A percentile compares a stretch with the other conserved stretches of the same genome.
These are phyloP conservation scores for Caenorhabditis sp. DNA, from an alignment of 2,888 invertebrate genomes.

Conservation along the genomic window DNA sequence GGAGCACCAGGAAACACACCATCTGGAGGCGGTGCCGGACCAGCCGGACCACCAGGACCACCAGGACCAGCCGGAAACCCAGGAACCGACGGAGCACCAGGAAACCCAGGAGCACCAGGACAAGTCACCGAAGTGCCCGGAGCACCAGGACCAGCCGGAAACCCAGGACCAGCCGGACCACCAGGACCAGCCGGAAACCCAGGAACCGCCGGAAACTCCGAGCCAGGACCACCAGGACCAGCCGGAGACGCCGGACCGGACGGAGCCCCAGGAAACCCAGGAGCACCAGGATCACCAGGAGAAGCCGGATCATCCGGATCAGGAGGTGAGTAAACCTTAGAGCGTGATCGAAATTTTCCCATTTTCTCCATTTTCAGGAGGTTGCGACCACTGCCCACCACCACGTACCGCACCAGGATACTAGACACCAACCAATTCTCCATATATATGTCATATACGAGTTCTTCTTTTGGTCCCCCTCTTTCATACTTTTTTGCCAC, in stretches of 20 bases:
- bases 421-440: too few relatives aligned
- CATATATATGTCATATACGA: constrained; percentile 44
- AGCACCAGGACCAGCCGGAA: constrained; percentile 51
- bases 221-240: constrained; percentile 58
- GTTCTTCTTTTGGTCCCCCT: too few relatives aligned
- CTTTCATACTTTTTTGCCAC: background rate
- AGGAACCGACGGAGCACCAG: constrained; percentile 52
- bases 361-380: constrained; percentile 24
- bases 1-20: constrained; percentile 75
- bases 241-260: constrained; percentile 57
- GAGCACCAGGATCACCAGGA: constrained; percentile 52
- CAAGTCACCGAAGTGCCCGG: constrained; percentile 52
- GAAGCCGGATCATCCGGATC: constrained; percentile 48
- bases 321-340: constrained; percentile 15
- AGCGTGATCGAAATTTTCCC: too few relatives aligned
- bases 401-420: too few relatives aligned
- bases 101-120: constrained; percentile 57
- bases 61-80: constrained; percentile 56
- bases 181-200: constrained; percentile 58
- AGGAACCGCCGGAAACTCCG: constrained; percentile 39
- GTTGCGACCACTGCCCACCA: constrained; percentile 63
- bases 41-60: constrained; percentile 58
- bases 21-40: constrained; percentile 69
- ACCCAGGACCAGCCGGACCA: constrained; percentile 54
- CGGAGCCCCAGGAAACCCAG: constrained; percentile 56